Conservation (phyloP, 2,797 vertebrate genomes). For the Sebastes wilsoni region DNA sequence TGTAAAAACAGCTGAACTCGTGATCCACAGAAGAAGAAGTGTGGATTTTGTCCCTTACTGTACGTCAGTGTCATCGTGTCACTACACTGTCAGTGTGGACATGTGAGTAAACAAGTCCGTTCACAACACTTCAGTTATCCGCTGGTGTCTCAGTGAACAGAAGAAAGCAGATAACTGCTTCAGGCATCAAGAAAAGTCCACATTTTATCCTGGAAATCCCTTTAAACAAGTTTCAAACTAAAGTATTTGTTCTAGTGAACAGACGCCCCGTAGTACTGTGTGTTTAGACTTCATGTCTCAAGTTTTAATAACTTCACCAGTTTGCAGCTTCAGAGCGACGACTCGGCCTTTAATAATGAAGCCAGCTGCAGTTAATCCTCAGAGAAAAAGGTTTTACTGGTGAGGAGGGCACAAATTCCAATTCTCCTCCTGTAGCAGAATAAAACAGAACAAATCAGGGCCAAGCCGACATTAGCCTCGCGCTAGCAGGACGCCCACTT, state of each 20-base stretch:
- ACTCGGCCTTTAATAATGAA: constrained; percentile 42
- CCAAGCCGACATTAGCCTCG: constrained; percentile 68
- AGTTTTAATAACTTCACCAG: constrained; percentile 32
- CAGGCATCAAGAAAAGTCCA: no score
- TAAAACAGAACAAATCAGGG: constrained; percentile 66
- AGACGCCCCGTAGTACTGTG: background rate
- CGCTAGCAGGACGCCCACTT: constrained; percentile 46
- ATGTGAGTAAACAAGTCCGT: background rate
- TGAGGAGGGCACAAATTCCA: constrained; percentile 32
- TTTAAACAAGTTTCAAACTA: background rate
- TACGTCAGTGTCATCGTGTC: background rate
- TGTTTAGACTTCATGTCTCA: constrained; percentile 7
- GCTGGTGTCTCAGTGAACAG: background rate
- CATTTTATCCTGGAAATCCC: background rate
- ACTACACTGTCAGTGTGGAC: no score
- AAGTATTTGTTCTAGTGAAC: background rate
- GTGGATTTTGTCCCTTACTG: background rate
- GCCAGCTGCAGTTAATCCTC: constrained; percentile 44
- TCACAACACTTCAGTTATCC: background rate
- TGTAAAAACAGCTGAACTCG: background rate
- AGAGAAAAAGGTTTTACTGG: constrained; percentile 35
- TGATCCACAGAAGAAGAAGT: background rate
- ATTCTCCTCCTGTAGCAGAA: constrained; percentile 32
- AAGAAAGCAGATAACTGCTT: no score
- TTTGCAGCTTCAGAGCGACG: constrained; percentile 22